Conservation (phyloP, 2,797 vertebrate species). For the Botia kubotai region DNA sequence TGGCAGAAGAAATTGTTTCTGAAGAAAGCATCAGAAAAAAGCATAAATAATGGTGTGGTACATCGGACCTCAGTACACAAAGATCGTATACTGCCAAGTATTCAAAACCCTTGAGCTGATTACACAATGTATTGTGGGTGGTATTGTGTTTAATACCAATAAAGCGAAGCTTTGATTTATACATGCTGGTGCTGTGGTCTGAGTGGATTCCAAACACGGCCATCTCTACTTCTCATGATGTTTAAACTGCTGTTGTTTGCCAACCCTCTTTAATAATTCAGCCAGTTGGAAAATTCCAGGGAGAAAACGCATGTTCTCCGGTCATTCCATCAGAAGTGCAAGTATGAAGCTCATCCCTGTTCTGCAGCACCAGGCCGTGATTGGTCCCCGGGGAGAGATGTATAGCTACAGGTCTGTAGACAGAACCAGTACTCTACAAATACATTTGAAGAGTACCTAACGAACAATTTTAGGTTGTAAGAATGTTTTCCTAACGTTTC, state of each 20-base stretch:
- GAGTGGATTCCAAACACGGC: neutral
- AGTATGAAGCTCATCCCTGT: neutral
- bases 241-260: slow-evolving; percentile 2
- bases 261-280: slow-evolving; percentile 16
- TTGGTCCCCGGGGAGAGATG: neutral
- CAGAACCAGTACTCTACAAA: neutral
- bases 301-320: neutral
- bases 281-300: neutral
- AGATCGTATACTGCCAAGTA: neutral
- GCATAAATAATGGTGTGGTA: neutral
- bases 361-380: neutral
- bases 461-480: too few relatives aligned
- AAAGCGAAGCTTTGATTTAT: slow-evolving; percentile 18
- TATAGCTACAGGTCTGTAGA: neutral
- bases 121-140: neutral
- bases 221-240: slow-evolving; percentile 9
- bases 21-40: neutral
- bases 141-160: neutral
- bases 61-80: neutral
- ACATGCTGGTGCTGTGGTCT: neutral
- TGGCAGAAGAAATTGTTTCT: neutral
- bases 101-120: neutral
- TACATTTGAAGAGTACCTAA: neutral
- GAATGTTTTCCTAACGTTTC: too few relatives aligned
- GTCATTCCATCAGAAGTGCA: slow-evolving; percentile 11